These are phyloP conservation scores for Mobula hypostoma DNA, from an alignment of 2,113 vertebrate genomes.

Conservation along the genomic window DNA sequence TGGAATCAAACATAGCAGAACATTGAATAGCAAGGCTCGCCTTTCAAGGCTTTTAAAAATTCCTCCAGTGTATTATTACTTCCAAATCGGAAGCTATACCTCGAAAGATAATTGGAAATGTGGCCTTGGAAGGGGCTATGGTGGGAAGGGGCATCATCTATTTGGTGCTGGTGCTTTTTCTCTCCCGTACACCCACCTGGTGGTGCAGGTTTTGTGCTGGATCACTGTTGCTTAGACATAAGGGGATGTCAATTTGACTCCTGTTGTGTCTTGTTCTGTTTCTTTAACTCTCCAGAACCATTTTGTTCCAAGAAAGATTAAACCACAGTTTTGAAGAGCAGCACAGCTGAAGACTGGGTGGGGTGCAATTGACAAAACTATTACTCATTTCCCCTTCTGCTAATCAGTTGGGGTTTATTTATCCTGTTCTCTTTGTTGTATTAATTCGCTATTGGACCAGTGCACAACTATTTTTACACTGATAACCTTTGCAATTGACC, in stretches of 20 bases:
- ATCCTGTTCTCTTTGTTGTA: not conserved
- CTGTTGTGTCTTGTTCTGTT: not conserved
- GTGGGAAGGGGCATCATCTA: not conserved
- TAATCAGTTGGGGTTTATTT: not conserved
- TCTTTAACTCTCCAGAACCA: not conserved
- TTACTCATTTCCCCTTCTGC: not conserved
- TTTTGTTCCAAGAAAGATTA: not conserved
- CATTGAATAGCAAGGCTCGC: not conserved
- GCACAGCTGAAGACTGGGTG: not conserved
- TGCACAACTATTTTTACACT: conserved; percentile 1
- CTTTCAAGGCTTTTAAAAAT: not conserved
- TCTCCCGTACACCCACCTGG: not conserved
- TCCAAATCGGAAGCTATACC: not conserved
- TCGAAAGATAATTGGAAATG: conserved; percentile 19
- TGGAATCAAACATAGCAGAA: conserved; percentile 5
- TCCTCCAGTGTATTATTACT: not conserved
- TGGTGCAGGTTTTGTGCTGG: not conserved
- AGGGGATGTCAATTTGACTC: not conserved
- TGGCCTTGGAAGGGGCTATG: not conserved
- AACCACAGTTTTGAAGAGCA: not conserved
- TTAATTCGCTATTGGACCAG: not conserved
- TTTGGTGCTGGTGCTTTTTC: conserved; percentile 23
- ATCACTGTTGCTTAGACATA: not conserved
- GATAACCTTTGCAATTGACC: conserved; percentile 26
- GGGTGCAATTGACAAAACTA: not conserved